Evolutionary conservation across 2,113 vertebrate genomes (phyloP).

Genomic region (Orientallactaga bullata): DNA sequence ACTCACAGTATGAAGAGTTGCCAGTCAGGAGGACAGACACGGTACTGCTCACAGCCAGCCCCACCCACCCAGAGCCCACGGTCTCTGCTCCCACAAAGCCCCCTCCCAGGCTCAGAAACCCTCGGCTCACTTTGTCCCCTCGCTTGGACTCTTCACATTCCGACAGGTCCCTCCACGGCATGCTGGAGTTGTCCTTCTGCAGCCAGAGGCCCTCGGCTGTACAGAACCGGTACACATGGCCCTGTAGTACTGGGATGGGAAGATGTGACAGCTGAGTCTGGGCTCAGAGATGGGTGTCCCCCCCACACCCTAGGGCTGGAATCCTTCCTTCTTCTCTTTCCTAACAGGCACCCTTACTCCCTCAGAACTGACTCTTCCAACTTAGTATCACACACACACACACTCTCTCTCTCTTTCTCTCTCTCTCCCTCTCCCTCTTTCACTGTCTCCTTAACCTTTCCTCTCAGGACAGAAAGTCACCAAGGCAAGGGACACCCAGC

Average conservation of each 20-base stretch:
- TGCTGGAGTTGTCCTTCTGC: constrained; percentile 85
- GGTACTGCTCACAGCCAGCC: too few species aligned
- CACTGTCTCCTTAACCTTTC: background rate
- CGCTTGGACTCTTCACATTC: constrained; percentile 85
- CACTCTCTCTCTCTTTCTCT: background rate
- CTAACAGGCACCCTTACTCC: accelerated
- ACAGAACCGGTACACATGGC: constrained; percentile 89
- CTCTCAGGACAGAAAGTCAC: background rate
- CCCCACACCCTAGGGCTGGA: accelerated
- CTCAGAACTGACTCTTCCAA: background rate
- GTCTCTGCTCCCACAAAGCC: background rate
- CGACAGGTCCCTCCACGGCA: constrained; percentile 89
- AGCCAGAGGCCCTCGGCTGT: constrained; percentile 88
- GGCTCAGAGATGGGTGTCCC: background rate
- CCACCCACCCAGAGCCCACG: background rate
- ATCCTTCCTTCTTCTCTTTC: accelerated
- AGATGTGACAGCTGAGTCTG: accelerated
- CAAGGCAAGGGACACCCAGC: background rate
- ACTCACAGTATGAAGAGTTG: background rate
- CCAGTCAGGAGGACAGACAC: background rate
- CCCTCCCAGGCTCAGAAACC: background rate
- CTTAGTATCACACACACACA: background rate
- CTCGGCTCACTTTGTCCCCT: constrained; percentile 72
- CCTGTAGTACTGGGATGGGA: constrained; percentile 83
- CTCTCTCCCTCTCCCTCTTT: background rate